Evolutionary conservation across 2,797 vertebrate genomes (phyloP), one percentile per base, ranked within the genome.

Genomic region (Lepidocolaptes lacrymiger): DNA sequence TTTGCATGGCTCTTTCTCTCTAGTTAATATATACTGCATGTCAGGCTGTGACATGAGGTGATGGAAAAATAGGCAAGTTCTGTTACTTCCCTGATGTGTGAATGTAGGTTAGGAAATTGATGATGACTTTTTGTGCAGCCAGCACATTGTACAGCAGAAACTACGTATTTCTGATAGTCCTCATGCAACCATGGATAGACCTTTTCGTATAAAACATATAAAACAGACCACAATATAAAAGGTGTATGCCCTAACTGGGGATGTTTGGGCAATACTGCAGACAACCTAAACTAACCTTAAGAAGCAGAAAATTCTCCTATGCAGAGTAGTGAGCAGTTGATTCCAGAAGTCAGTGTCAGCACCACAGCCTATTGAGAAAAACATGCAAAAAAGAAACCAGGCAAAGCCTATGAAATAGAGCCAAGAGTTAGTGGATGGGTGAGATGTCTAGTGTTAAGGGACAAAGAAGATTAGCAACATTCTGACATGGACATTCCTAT

Each of bases 1-100:
- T 75, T 24, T 26, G 0, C 0, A 0, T 62, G 41, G 2, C 28
- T 87, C 15, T 66, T 39, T 67, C 63, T 32, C 23, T 44, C 8
- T 16, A 7, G 9, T 49, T 52, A 37, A 28, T 32, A 4, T 4
- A 2, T 34, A 6, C 9, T 59, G 32, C 8, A 4, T 36, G 7
- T 54, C 61, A 61, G 32, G 14, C 44, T 58, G 18, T 54, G 51
- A 24, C 13, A 32, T 1, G 2, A 44, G 19, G 5, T 10, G 6
- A 10, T 64, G 39, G 10, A 24, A 79, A 76, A 87, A 54, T 6
- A 24, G 59, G 32, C 19, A 37, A 27, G 17, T 82, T 55, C 71
- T 77, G 16, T 26, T 79, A 21, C 6, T 85, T 67, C 26, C 4
- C 1, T 43, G 17, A 9, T 26, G 15, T 28, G 13, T 37, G 32